Base-by-base conservation (phyloP, 2,888 invertebrate genomes). In the Axea sp. region DNA sequence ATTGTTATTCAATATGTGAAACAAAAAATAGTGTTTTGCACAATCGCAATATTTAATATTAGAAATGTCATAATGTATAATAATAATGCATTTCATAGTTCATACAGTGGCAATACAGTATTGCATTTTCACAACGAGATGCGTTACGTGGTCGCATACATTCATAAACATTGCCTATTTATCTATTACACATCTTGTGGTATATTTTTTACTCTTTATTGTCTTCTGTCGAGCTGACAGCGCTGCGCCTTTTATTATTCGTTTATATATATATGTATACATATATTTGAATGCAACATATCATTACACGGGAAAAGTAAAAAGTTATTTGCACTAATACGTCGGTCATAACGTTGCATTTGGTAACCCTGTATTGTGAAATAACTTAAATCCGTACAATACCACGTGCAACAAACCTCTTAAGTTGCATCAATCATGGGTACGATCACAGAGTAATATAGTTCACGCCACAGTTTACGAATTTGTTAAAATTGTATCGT, bases 261-360 rank as follows among this genome's bases (percentile, higher is more conserved):
- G 49, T 49, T 47, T 67, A 53, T 41, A 30, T 14, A 30, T 35
- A 49, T 43, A 43, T 35, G 17, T n/a, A n/a, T n/a, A n/a, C n/a
- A n/a, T n/a, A n/a, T n/a, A n/a, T n/a, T n/a, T n/a, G n/a, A n/a
- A n/a, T 49, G 47, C 67, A 57, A 49, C 24, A 45, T 62, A 69
- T 69, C 39, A 69, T 62, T 69, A 62, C 33, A 53, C 30, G 55
- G 35, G 19, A 53, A 62, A 55, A 71, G 62, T 55, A 47, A 55
- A 62, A 71, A 62, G 62, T 62, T 62, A 55, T 62, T 62, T 47
- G 69, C 28, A 22, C 55, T 71, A 71, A 71, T 71, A 49, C 47
- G 62, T 31, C 55, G 59, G 39, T 59, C 51, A 51, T 68, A 47
- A 59, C 33, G 28, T 45, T 68, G 31, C 39, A 43, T 68, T 68